Evolutionary conservation across 2,888 invertebrate genomes (phyloP), one percentile per base, ranked within the genome.

Genomic region (Rhamphomyia laevipes): DNA sequence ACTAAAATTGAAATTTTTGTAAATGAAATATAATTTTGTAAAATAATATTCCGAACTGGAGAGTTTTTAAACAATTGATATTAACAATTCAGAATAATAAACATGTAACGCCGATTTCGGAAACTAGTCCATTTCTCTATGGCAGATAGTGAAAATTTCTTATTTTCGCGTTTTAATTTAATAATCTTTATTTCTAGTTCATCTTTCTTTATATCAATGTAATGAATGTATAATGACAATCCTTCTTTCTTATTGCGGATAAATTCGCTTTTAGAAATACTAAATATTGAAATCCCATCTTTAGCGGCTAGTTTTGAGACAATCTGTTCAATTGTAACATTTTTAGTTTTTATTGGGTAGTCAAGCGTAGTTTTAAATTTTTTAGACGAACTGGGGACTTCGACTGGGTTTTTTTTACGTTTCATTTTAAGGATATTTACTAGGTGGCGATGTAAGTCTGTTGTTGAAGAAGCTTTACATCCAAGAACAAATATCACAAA

Each of bases 91-190:
- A 23, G 17, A 17, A 30, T 45, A 35, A 43, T 46, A 42, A 12
- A 49, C 12, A 31, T 49, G 31, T 40, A 48, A 9, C 48, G 18
- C 15, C 48, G 17, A 33, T 40, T 41, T 7, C 45, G 21, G 30
- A 48, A 37, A 21, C 44, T 45, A 4, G 45, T 48, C 37, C 40
- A 44, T 33, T 45, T 45, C n/a, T 45, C 44, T 12, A 48, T 45
- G 4, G n/a, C n/a, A 2, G 40, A 44, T n/a, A 37, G 7, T 1
- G 31, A 12, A 41, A n/a, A 45, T 35, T 48, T 48, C 21, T 42
- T 33, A 27, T 30, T 33, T 42, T 42, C n/a, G 11, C 4, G 33
- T 31, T 46, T 41, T 15, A 41, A 40, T 40, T 16, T 40, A 11
- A 17, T 21, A 42, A 33, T 42, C 33, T 18, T 16, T n/a, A 21